phyloP scores from a whole-genome alignment of 2,888 invertebrate species.

The Cloeon dipterum region DNA sequence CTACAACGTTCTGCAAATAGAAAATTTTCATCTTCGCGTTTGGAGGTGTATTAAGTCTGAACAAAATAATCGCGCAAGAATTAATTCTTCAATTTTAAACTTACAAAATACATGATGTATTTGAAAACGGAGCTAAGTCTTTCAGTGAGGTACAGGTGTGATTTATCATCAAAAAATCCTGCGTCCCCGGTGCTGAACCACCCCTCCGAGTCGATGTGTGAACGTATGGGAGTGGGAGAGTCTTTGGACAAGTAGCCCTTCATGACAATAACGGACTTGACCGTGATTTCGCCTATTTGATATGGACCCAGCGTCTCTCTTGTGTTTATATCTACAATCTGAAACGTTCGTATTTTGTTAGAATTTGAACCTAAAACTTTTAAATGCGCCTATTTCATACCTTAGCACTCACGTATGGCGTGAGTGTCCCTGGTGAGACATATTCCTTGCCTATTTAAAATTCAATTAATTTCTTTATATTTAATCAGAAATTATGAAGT shows the following conservation, averaged over 20 bases:
- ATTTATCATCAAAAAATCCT: constrained; percentile 3
- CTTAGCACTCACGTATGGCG: background rate
- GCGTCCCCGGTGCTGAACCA: background rate
- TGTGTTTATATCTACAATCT: background rate
- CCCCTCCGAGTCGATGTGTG: background rate
- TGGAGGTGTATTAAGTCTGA: too few species aligned
- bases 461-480: too few species aligned
- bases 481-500: too few species aligned
- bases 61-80: too few species aligned
- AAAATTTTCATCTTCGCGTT: too few species aligned
- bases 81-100: too few species aligned
- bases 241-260: background rate
- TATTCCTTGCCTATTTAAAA: background rate
- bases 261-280: background rate
- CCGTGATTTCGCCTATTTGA: background rate
- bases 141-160: background rate
- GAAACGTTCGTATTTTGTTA: too few species aligned
- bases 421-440: background rate
- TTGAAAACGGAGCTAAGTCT: constrained; percentile 1
- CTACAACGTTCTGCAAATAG: too few species aligned
- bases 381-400: too few species aligned
- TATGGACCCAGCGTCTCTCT: background rate
- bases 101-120: background rate
- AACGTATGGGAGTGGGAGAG: background rate
- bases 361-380: too few species aligned